phyloP scores from a whole-genome alignment of 2,888 invertebrate species.

The Caenorhabditis imperialis region DNA sequence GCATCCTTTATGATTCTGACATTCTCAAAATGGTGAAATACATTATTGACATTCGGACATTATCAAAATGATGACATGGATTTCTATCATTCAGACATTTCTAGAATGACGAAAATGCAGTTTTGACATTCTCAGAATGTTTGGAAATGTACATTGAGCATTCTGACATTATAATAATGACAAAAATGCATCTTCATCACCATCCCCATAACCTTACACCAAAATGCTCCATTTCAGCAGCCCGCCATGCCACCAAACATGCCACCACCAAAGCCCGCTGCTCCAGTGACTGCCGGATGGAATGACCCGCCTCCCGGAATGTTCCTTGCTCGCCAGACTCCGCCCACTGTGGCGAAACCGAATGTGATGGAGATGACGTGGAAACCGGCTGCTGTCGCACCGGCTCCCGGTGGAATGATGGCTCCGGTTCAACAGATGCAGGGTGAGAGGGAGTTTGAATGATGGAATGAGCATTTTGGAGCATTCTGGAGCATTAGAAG shows the following conservation, averaged over 20 bases:
- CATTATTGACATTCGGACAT: too few species aligned
- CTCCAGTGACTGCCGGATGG: conserved; percentile 44
- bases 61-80: too few species aligned
- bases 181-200: background rate
- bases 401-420: conserved; percentile 24
- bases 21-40: too few species aligned
- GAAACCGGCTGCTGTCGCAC: conserved; percentile 33
- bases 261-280: conserved; percentile 31
- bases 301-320: conserved; percentile 52
- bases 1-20: too few species aligned
- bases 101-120: too few species aligned
- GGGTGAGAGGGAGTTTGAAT: too few species aligned
- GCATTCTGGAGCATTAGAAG: too few species aligned
- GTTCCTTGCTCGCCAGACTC: conserved; percentile 1
- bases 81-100: too few species aligned
- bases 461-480: too few species aligned
- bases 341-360: background rate
- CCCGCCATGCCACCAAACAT: conserved; percentile 32
- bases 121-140: too few species aligned
- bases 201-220: background rate
- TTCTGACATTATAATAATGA: too few species aligned
- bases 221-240: conserved; percentile 15
- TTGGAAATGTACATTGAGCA: too few species aligned
- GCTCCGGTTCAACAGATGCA: background rate
- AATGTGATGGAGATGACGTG: conserved; percentile 47